Evolutionary conservation across 2,113 vertebrate genomes (phyloP).

Genomic region (Cinclus mexicanus): DNA sequence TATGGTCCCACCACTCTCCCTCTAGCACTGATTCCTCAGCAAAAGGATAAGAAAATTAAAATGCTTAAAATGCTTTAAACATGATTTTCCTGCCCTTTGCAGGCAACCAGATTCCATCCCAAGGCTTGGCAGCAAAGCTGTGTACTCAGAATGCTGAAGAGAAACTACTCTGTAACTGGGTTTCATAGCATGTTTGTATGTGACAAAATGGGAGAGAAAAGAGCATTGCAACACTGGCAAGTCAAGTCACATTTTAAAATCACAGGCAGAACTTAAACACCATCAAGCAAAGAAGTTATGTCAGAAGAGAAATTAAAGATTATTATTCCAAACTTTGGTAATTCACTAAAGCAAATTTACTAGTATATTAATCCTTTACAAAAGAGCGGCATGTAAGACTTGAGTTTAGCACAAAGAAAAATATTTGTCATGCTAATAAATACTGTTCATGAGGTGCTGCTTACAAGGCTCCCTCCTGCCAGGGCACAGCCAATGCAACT

Average conservation of each 20-base stretch:
- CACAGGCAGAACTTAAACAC: neutral
- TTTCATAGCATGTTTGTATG: neutral
- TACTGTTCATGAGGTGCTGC: neutral
- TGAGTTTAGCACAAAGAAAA: neutral
- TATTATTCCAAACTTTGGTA: neutral
- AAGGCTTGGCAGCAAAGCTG: conserved; percentile 14
- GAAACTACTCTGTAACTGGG: neutral
- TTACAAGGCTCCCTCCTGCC: neutral
- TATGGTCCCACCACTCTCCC: neutral
- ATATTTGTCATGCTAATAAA: neutral
- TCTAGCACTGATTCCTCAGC: neutral
- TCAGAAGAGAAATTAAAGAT: conserved; percentile 4
- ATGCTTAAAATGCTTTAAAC: neutral
- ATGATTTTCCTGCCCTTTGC: conserved; percentile 20
- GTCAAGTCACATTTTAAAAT: neutral
- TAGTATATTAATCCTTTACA: neutral
- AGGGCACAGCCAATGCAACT: neutral
- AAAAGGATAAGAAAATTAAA: neutral
- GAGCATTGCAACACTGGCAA: neutral
- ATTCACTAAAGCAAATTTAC: conserved; percentile 3
- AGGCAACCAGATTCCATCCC: neutral
- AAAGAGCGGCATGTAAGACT: neutral
- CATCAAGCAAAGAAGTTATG: neutral
- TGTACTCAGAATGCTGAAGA: conserved; percentile 17
- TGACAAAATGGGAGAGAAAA: conserved; percentile 24